These are phyloP conservation scores for Tyria jacobaeae DNA, from an alignment of 2,888 invertebrate genomes.

Conservation along the genomic window DNA sequence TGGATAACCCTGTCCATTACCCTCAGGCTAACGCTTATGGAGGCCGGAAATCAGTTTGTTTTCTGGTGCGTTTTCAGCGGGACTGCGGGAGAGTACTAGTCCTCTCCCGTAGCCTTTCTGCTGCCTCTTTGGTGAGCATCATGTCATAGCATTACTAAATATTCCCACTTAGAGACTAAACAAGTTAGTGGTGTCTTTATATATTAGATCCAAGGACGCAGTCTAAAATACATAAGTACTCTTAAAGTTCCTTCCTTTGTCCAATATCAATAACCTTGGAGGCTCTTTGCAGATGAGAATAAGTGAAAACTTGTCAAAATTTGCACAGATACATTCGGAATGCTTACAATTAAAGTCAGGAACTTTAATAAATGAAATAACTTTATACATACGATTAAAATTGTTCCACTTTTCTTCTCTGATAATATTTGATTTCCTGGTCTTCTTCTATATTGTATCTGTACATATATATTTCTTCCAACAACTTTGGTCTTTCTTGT, in stretches of 20 bases:
- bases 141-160: too few species aligned
- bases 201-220: slow-evolving; percentile 18
- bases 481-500: too few species aligned
- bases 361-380: slow-evolving; percentile 36
- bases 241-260: slow-evolving; percentile 25
- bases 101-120: too few species aligned
- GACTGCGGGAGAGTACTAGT: too few species aligned
- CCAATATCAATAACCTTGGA: slow-evolving; percentile 27
- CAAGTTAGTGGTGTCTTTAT: too few species aligned
- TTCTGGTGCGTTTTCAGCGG: too few species aligned
- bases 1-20: too few species aligned
- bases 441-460: not conserved
- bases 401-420: slow-evolving; percentile 26
- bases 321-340: slow-evolving; percentile 21
- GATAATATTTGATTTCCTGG: slow-evolving; percentile 16
- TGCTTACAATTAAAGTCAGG: slow-evolving; percentile 34
- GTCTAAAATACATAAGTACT: slow-evolving; percentile 18
- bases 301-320: slow-evolving; percentile 21
- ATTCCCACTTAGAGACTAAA: not conserved
- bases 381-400: slow-evolving; percentile 11
- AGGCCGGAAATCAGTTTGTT: too few species aligned
- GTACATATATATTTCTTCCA: too few species aligned
- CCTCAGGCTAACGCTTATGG: too few species aligned
- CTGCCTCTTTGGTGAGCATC: too few species aligned
- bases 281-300: slow-evolving; percentile 20